Base-by-base conservation (phyloP, 2,888 invertebrate species). In the Crepidodera aurea region DNA sequence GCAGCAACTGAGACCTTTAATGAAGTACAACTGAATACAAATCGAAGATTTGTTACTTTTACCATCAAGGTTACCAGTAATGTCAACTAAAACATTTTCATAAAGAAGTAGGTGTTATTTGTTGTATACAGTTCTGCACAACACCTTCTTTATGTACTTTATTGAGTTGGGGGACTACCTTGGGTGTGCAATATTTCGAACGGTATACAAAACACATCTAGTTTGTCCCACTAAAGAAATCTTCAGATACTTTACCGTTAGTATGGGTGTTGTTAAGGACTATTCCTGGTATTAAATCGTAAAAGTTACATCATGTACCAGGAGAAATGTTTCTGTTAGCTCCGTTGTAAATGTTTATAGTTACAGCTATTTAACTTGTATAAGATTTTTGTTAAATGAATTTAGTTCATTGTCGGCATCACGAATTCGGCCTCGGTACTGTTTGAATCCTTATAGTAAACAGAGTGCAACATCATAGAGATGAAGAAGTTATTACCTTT, bases 371-470 rank as follows among this genome's bases (percentile, higher is more conserved):
- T 66, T 64, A 66, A 59, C 66, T 60, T 64, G 62, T 64, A 51
- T 59, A 46, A 44, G 42, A 64, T 62, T 64, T 66, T 66, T 64
- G 5, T 58, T 44, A 42, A 64, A 48, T 57, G 53, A 53, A 66
- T 69, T 59, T 63, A 66, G 66, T 69, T 68, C 68, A 68, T 61
- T 63, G 69, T 66, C 64, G 51, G 58, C 66, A 54, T 66, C 69
- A 69, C 69, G 69, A 68, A 53, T 68, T 64, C 66, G 64, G 65
- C 66, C 67, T 68, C 67, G 42, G 66, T 59, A 67, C 69, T 63
- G 65, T 67, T 67, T 59, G 60, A 67, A 65, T 65, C 64, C 48
- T 62, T 64, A 67, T 48, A 55, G 51, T 48, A 67, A 68, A 44
- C 65, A 63, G 65, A 69, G 64, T 65, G 57, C 51, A 62, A 67